phyloP scores from a whole-genome alignment of 2,113 vertebrate genomes.

The Hippocampus zosterae region DNA sequence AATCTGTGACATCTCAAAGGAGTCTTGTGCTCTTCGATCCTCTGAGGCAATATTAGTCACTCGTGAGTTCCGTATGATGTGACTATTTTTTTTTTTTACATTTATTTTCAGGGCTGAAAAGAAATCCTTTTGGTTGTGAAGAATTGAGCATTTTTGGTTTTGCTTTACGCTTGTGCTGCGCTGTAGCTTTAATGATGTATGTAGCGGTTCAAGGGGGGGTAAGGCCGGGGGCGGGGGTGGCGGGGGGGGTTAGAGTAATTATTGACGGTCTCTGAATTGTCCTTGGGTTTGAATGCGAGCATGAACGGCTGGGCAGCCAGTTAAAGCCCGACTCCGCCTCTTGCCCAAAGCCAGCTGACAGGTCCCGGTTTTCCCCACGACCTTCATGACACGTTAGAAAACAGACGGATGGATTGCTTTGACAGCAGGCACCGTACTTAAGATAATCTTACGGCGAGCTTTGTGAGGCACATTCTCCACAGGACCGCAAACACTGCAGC shows the following conservation, averaged over 20 bases:
- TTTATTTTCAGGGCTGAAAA: not conserved
- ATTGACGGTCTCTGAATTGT: too few species aligned
- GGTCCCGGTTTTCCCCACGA: not conserved
- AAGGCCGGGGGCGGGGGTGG: too few species aligned
- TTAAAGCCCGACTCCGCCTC: not conserved
- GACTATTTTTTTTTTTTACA: not conserved
- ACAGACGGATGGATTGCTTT: not conserved
- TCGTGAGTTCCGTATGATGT: not conserved
- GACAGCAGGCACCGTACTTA: not conserved
- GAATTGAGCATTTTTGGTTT: not conserved
- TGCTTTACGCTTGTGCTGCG: not conserved
- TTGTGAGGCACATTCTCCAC: constrained; percentile 8
- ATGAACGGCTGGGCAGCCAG: not conserved
- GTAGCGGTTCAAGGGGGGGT: too few species aligned
- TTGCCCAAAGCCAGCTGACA: not conserved
- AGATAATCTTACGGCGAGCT: not conserved
- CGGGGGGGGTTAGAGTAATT: too few species aligned
- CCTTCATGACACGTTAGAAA: not conserved
- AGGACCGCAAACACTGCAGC: constrained; percentile 52
- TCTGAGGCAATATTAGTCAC: not conserved
- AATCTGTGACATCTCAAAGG: constrained; percentile 5
- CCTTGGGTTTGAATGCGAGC: not conserved
- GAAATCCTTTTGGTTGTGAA: not conserved
- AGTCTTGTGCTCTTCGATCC: not conserved
- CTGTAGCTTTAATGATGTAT: not conserved